phyloP scores from a whole-genome alignment of 2,888 invertebrate species.

The Euphydryas editha region DNA sequence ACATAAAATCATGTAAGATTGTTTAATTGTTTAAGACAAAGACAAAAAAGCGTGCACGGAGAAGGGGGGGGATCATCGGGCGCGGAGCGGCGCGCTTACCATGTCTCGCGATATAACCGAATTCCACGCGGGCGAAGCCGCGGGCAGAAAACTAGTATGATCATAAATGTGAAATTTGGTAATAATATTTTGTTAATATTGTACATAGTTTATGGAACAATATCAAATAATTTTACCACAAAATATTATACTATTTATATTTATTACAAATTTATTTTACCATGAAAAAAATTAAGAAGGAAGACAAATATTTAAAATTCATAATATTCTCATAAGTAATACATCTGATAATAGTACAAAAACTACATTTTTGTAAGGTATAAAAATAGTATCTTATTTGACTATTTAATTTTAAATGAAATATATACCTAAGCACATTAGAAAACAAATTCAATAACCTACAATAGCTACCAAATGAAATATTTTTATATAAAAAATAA shows the following conservation, averaged over 20 bases:
- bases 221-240: constrained; percentile 22
- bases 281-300: background rate
- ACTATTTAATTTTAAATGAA: constrained; percentile 26
- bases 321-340: constrained; percentile 6
- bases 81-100: too few relatives aligned
- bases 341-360: constrained; percentile 16
- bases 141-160: too few relatives aligned
- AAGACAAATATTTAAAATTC: constrained; percentile 4
- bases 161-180: background rate
- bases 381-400: constrained; percentile 37
- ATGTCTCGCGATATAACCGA: too few relatives aligned
- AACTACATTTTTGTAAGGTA: constrained; percentile 23
- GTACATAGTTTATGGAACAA: constrained; percentile 3
- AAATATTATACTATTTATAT: background rate
- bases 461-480: constrained; percentile 3
- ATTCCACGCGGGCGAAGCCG: too few relatives aligned
- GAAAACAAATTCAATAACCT: constrained; percentile 2
- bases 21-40: too few relatives aligned
- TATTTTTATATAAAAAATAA: constrained; percentile 2
- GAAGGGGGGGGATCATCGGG: too few relatives aligned
- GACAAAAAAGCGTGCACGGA: too few relatives aligned
- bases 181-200: constrained; percentile 1
- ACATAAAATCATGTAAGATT: too few relatives aligned
- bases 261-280: too few relatives aligned
- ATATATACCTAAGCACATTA: constrained; percentile 1